Percentiles rank a stretch among this genome's conserved stretches.
These are phyloP conservation scores for Plebejus anna DNA, from an alignment of 2,888 invertebrate species.

Conservation along the genomic window DNA sequence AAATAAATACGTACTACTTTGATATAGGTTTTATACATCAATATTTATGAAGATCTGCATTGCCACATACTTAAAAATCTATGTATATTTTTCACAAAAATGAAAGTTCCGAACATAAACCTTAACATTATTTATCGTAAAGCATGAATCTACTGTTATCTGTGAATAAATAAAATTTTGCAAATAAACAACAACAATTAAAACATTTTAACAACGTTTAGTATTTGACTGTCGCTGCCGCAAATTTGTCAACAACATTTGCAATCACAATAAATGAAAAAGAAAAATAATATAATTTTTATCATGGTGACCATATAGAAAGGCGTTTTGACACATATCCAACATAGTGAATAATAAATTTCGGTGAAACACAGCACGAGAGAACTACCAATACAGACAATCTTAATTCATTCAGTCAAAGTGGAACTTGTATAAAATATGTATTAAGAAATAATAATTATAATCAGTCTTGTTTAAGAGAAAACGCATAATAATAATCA, in stretches of 20 bases:
- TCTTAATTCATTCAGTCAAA: conserved; percentile 78
- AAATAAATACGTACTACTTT: conserved; percentile 69
- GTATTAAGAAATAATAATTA: conserved; percentile 80
- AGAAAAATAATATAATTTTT: conserved; percentile 63
- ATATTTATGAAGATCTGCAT: conserved; percentile 78
- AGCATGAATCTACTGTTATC: conserved; percentile 68
- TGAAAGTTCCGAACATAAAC: conserved; percentile 67
- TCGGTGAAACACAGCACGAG: conserved; percentile 67
- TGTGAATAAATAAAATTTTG: conserved; percentile 78
- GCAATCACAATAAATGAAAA: conserved; percentile 71
- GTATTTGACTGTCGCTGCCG: conserved; percentile 72
- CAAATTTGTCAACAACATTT: conserved; percentile 77
- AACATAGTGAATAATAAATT: conserved; percentile 76
- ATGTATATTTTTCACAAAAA: conserved; percentile 77
- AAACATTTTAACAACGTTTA: conserved; percentile 57
- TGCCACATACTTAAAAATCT: conserved; percentile 80
- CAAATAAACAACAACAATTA: conserved; percentile 72
- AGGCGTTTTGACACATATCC: conserved; percentile 79
- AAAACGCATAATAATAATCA: conserved; percentile 63
- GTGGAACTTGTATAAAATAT: conserved; percentile 76
- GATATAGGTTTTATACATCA: conserved; percentile 54
- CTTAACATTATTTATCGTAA: conserved; percentile 60
- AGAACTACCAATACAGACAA: conserved; percentile 73
- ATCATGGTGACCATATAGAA: conserved; percentile 76
- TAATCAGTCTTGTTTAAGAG: conserved; percentile 81